Conservation (phyloP, 1,140 invertebrate genomes). For the Drosophila parabipectinata region DNA sequence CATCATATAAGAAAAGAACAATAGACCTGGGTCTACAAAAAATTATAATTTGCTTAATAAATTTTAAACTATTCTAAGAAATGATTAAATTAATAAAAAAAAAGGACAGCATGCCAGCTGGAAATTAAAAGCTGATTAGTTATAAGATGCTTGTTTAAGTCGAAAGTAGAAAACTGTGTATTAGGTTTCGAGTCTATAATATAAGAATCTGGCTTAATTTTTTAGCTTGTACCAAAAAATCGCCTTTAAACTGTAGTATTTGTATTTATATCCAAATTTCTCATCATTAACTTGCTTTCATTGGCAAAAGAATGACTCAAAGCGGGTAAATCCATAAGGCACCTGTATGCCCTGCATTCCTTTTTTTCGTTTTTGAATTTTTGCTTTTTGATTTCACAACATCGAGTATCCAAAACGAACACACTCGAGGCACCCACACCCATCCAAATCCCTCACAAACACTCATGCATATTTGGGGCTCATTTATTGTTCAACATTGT, state of each 20-base stretch:
- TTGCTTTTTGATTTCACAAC: slow-evolving; percentile 34
- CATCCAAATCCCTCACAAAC: slow-evolving; percentile 20
- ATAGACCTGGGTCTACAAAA: neutral
- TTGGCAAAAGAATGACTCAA: slow-evolving; percentile 33
- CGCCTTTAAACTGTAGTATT: too few species aligned
- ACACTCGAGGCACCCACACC: slow-evolving; percentile 20
- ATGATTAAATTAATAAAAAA: neutral
- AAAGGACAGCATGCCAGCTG: neutral
- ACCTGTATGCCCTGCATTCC: slow-evolving; percentile 38
- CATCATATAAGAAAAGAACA: slow-evolving; percentile 49
- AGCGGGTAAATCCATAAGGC: slow-evolving; percentile 23
- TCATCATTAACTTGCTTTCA: slow-evolving; percentile 1
- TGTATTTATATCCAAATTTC: neutral
- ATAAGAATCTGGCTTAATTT: too few species aligned
- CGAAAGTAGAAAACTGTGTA: neutral
- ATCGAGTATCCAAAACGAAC: slow-evolving; percentile 5
- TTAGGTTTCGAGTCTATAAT: neutral
- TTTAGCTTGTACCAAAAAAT: too few species aligned
- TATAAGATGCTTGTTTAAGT: neutral
- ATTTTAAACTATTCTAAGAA: slow-evolving; percentile 12
- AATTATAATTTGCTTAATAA: slow-evolving; percentile 5
- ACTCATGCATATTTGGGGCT: slow-evolving; percentile 27
- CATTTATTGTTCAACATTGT: slow-evolving; percentile 71
- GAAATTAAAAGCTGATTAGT: neutral
- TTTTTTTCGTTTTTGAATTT: slow-evolving; percentile 1